Conservation (phyloP, 2,797 vertebrate species). For the Bufotes viridis region DNA sequence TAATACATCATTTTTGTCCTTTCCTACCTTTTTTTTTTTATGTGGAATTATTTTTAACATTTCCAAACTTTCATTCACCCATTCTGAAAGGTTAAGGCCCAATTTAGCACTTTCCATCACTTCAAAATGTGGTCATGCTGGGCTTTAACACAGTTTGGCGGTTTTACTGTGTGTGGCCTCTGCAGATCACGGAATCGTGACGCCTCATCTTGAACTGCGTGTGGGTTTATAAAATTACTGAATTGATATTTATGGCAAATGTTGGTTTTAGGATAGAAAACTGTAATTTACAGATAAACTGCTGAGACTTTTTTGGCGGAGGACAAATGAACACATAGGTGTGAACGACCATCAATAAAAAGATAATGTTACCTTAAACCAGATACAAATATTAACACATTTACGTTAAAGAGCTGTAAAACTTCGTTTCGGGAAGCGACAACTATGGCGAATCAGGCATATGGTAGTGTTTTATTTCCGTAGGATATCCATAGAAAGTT, state of each 20-base stretch:
- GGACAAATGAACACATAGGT: not conserved
- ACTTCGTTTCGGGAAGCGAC: not conserved
- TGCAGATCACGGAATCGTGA: not conserved
- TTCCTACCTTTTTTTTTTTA: not conserved
- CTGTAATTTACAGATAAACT: not conserved
- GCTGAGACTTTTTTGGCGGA: too few species aligned
- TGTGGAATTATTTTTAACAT: not conserved
- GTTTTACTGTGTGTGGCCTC: not conserved
- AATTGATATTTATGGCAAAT: not conserved
- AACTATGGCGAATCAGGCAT: not conserved
- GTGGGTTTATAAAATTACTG: not conserved
- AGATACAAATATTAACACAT: not conserved
- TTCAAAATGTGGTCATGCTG: not conserved
- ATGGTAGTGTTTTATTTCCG: too few species aligned
- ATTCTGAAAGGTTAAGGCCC: not conserved
- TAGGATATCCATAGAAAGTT: too few species aligned
- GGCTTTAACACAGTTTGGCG: not conserved
- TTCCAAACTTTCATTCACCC: not conserved
- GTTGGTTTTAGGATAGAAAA: not conserved
- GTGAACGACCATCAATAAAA: not conserved
- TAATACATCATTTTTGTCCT: not conserved
- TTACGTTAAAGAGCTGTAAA: not conserved
- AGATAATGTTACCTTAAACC: not conserved
- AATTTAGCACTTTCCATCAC: not conserved
- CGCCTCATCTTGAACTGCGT: not conserved